Evolutionary conservation across 2,113 vertebrate species (phyloP).

Genomic region (Podiceps cristatus): DNA sequence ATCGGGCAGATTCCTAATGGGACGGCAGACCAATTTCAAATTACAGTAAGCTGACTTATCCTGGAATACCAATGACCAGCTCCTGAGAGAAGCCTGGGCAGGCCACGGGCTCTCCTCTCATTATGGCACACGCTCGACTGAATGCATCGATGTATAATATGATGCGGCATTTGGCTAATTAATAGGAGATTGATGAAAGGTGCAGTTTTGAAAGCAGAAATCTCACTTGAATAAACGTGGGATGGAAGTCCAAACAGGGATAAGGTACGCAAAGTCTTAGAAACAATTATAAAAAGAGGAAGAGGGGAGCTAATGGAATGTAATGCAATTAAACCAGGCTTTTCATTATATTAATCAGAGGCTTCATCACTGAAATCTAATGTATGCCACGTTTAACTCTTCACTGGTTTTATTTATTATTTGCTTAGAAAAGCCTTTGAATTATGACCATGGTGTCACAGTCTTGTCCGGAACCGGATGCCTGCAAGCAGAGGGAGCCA

Average conservation of each 20-base stretch:
- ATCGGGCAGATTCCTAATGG: slow-evolving; percentile 92
- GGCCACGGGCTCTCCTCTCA: slow-evolving; percentile 52
- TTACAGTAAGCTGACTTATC: slow-evolving; percentile 90
- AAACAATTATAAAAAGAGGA: slow-evolving; percentile 40
- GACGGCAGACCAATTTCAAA: slow-evolving; percentile 89
- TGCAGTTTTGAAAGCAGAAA: slow-evolving; percentile 73
- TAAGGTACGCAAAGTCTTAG: slow-evolving; percentile 26
- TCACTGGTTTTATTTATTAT: neutral
- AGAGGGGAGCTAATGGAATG: slow-evolving; percentile 78
- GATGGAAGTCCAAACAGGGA: slow-evolving; percentile 49
- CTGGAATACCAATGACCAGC: slow-evolving; percentile 86
- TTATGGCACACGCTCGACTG: slow-evolving; percentile 14
- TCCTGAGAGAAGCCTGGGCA: slow-evolving; percentile 57
- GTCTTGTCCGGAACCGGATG: neutral
- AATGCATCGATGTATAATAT: slow-evolving; percentile 71
- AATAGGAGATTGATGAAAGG: slow-evolving; percentile 83
- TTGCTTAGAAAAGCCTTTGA: neutral
- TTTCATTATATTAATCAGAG: slow-evolving; percentile 83
- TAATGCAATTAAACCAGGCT: slow-evolving; percentile 79
- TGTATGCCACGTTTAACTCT: slow-evolving; percentile 54
- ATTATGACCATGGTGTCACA: neutral
- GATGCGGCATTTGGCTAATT: slow-evolving; percentile 85
- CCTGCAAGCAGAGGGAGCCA: neutral
- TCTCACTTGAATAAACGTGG: slow-evolving; percentile 71
- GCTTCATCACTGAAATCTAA: slow-evolving; percentile 71